Base-by-base conservation (phyloP, 1,140 invertebrate species). In the Macrotrachela quadricornifera region DNA sequence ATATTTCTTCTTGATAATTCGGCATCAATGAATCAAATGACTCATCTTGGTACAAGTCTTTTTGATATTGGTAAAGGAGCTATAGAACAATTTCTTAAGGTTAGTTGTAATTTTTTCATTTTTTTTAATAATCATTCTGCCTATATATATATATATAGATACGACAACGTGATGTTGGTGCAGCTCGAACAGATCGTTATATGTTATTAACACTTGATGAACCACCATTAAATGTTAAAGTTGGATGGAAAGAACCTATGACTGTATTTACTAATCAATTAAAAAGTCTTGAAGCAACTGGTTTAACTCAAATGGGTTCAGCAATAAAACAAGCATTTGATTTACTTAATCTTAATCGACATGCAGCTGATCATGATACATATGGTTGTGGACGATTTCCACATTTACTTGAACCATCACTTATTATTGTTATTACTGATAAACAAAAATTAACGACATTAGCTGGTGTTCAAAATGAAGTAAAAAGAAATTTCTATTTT, bases 161-260 rank as follows among this genome's bases (percentile, higher is more conserved):
- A 58, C 79, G 90, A 57, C 85, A 91, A 71, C 78, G 85, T 66
- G 87, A 85, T 71, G 80, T 80, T 57, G 85, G 90, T 67, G 62
- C 63, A 57, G 88, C 86, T 71, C 76, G 88, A 67, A 85, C 83
- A 57, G 90, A 96, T 77, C 78, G 90, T 59, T 95, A 95, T 72
- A 95, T 96, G 90, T 76, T 96, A 61, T 74, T 95, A 63, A 95
- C 90, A 59, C 94, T 94, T 74, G 91, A 96, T 78, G 88, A 95
- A 66, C 84, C 85, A 62, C 91, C 91, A 62, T 77, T 79, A 58
- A 92, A 96, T 75, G 91, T 96, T 59, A 96, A 95, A 80, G 87
- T 88, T 63, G 92, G 91, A 56, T 97, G 92, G 92, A 96, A 96
- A 69, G 92, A 97, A 70, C 92, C 87, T 69, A 77, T 95, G 64